phyloP scores from a whole-genome alignment of 2,113 vertebrate genomes.

The Phoxinus phoxinus region DNA sequence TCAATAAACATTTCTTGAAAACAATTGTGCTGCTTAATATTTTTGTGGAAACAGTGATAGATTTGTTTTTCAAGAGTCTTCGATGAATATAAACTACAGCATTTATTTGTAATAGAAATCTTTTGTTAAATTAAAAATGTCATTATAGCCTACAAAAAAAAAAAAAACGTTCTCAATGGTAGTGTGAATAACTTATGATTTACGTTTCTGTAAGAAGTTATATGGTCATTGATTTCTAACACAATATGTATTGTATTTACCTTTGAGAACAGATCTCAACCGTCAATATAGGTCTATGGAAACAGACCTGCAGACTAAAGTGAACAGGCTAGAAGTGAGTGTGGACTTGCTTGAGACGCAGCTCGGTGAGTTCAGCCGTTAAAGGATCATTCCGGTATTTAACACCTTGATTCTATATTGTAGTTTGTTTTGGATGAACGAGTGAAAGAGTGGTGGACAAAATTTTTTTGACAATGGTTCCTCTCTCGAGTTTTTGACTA shows the following conservation, averaged over 20 bases:
- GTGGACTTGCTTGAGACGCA: conserved; percentile 67
- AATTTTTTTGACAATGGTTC: too few species aligned
- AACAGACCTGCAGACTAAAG: conserved; percentile 62
- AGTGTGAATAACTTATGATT: not conserved
- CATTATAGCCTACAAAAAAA: not conserved
- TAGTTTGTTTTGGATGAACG: too few species aligned
- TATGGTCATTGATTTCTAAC: not conserved
- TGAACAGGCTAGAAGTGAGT: conserved; percentile 69
- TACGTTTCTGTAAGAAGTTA: not conserved
- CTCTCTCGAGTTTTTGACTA: too few species aligned
- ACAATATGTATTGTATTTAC: not conserved
- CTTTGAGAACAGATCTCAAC: conserved; percentile 72
- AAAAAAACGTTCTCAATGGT: not conserved
- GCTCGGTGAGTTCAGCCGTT: conserved; percentile 64
- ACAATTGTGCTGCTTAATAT: not conserved
- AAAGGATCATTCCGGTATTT: too few species aligned
- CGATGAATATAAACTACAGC: not conserved
- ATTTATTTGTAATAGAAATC: not conserved
- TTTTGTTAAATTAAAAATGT: not conserved
- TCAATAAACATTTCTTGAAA: not conserved
- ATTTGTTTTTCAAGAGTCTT: not conserved
- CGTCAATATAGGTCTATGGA: conserved; percentile 69
- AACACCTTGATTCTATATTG: too few species aligned
- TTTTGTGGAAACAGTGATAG: not conserved
- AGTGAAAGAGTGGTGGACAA: too few species aligned